Evolutionary conservation across 2,113 vertebrate species (phyloP), one percentile per base, ranked within the genome.

Genomic region (Chauna torquata): DNA sequence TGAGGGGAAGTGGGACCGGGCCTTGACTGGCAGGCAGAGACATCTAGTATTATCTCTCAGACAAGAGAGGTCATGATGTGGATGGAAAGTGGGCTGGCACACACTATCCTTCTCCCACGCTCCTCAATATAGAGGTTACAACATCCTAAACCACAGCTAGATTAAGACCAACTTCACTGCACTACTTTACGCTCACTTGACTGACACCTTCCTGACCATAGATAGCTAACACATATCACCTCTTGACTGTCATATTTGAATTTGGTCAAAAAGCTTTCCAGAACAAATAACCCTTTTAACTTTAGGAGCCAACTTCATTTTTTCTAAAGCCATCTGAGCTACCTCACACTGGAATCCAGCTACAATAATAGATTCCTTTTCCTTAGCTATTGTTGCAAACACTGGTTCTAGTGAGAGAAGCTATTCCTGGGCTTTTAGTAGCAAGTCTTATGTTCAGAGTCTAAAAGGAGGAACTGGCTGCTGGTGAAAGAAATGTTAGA

Each of bases 321-420:
- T 59, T 50, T 17, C 68, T 84, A 68, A 78, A 81, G 66, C 19
- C 77, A 89, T 66, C 6, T 75, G 57, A 30, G 85, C 86, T 86
- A 82, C 42, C 40, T 90, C 34, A 65, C 6, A 10, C 65, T 55
- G 84, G 44, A 95, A 72, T 58, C 20, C 68, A 93, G 70, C 18
- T 50, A 89, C 44, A 88, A 87, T 94, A 96, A 82, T 85, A 86
- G 88, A 89, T 88, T 91, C 69, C 13, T 61, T 84, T 86, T 77
- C n/a, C 42, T 80, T 55, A 93, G 88, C 69, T 96, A 94, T 94
- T 94, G 90, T 92, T 93, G 91, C 80, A 96, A 96, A 97, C 84
- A 85, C 54, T 72, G 71, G 75, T 77, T 95, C 66, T 77, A 83
- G 88, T 7, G 65, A 92, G 49, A 92, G 52, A 82, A 91, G 84